Percentiles rank a stretch among this genome's conserved stretches.
These are phyloP conservation scores for Drosophila kuntzei DNA, from an alignment of 2,888 invertebrate genomes.

Conservation along the genomic window DNA sequence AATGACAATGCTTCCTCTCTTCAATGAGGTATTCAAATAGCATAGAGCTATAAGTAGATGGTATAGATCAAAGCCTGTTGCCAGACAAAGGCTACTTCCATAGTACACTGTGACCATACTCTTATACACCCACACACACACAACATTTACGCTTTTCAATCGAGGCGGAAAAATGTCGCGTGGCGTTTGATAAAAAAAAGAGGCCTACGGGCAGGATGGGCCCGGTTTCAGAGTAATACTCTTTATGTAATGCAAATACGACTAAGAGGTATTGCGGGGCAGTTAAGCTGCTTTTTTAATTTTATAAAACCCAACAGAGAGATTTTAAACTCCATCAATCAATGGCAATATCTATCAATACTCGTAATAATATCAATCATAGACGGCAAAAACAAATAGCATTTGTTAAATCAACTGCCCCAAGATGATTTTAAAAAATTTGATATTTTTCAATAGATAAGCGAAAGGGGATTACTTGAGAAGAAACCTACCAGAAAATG, in stretches of 20 bases:
- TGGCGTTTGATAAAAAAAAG: conserved; percentile 73
- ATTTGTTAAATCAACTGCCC: conserved; percentile 74
- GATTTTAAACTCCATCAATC: conserved; percentile 61
- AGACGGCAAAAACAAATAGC: conserved; percentile 71
- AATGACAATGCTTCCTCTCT: conserved; percentile 38
- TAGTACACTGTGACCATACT: conserved; percentile 6
- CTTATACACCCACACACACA: conserved; percentile 7
- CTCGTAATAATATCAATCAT: conserved; percentile 76
- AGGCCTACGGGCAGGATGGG: conserved; percentile 50
- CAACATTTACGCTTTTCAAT: conserved; percentile 30
- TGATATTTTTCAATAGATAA: conserved; percentile 77
- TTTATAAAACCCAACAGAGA: conserved; percentile 62
- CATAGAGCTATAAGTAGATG: conserved; percentile 38
- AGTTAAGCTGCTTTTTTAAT: conserved; percentile 78
- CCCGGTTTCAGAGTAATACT: conserved; percentile 50
- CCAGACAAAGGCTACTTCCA: conserved; percentile 64
- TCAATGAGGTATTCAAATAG: conserved; percentile 25
- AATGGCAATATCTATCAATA: conserved; percentile 62
- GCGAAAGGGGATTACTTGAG: conserved; percentile 54
- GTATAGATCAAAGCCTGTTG: conserved; percentile 66
- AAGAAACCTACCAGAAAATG: conserved; percentile 29
- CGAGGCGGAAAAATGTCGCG: conserved; percentile 77
- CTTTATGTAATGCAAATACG: conserved; percentile 69
- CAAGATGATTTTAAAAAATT: conserved; percentile 73
- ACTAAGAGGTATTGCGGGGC: conserved; percentile 16